phyloP scores from a whole-genome alignment of 2,888 invertebrate genomes.

The Trichogramma evanescens region DNA sequence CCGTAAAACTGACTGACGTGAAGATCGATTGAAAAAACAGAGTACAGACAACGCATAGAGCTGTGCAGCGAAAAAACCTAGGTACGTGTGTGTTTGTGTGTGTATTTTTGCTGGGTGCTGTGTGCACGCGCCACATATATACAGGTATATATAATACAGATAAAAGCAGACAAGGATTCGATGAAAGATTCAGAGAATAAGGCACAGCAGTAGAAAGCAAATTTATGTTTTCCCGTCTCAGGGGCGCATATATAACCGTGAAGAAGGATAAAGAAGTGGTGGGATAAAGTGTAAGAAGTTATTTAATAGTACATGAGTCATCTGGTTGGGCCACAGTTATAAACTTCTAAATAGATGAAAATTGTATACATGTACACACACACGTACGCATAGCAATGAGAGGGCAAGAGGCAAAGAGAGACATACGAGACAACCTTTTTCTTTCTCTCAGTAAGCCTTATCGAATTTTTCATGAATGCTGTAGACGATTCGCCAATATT shows the following conservation, averaged over 20 bases:
- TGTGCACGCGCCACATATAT: too few relatives aligned
- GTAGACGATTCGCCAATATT: conserved; percentile 5
- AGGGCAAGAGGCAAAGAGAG: background rate
- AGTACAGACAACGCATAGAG: background rate
- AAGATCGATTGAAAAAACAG: conserved; percentile 26
- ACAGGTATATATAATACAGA: too few relatives aligned
- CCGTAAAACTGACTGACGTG: conserved; percentile 16
- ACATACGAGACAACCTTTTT: background rate
- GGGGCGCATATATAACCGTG: background rate
- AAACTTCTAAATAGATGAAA: conserved; percentile 16
- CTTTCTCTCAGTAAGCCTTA: too few relatives aligned
- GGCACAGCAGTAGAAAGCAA: conserved; percentile 22
- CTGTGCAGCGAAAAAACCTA: too few relatives aligned
- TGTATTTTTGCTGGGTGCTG: too few relatives aligned
- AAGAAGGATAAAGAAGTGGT: too few relatives aligned
- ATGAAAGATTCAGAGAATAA: conserved; percentile 16
- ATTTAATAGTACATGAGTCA: conserved; percentile 20
- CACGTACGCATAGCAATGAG: too few relatives aligned
- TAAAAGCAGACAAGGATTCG: background rate
- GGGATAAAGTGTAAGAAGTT: background rate
- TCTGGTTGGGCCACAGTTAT: conserved; percentile 11
- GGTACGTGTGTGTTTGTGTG: too few relatives aligned
- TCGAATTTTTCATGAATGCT: too few relatives aligned
- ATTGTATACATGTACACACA: too few relatives aligned
- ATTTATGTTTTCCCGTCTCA: conserved; percentile 23